Percentiles rank a stretch among this genome's conserved stretches.
Conservation (phyloP, 2,797 vertebrate genomes). For the Peromyscus aztecus region DNA sequence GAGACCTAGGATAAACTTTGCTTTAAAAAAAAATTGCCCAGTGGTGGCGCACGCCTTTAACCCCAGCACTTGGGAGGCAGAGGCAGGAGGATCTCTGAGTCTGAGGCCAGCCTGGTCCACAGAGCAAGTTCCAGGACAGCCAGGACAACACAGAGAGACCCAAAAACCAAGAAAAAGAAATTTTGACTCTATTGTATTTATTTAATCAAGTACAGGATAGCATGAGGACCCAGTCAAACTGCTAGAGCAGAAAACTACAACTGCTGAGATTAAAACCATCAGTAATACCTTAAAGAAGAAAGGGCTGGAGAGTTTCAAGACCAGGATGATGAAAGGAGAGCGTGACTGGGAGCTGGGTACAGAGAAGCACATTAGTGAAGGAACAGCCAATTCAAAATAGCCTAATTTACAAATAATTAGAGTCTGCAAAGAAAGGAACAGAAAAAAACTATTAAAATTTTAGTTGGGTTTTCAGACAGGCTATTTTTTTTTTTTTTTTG, state of each 20-base stretch:
- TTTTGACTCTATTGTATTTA: not conserved
- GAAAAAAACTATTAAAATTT: not conserved
- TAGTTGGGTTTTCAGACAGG: not conserved
- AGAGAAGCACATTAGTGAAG: not conserved
- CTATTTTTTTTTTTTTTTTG: too few species aligned
- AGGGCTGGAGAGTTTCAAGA: not conserved
- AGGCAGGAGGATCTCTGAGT: not conserved
- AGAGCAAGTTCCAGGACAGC: not conserved
- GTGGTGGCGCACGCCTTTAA: not conserved
- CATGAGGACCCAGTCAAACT: not conserved
- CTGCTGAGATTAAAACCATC: not conserved
- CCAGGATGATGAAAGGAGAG: not conserved
- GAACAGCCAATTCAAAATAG: not conserved
- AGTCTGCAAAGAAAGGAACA: not conserved
- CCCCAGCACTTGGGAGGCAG: not conserved
- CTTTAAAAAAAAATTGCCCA: not conserved
- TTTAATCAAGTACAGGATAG: not conserved
- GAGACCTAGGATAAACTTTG: not conserved
- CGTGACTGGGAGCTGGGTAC: not conserved
- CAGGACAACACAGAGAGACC: not conserved
- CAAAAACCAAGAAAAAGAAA: not conserved
- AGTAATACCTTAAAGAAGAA: not conserved
- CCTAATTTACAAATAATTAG: not conserved
- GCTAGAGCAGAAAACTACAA: not conserved
- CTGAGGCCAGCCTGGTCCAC: not conserved